A percentile compares a stretch with the other conserved stretches of the same genome.
phyloP scores from a whole-genome alignment of 2,113 vertebrate genomes.

The Mesoclemmys tuberculata region DNA sequence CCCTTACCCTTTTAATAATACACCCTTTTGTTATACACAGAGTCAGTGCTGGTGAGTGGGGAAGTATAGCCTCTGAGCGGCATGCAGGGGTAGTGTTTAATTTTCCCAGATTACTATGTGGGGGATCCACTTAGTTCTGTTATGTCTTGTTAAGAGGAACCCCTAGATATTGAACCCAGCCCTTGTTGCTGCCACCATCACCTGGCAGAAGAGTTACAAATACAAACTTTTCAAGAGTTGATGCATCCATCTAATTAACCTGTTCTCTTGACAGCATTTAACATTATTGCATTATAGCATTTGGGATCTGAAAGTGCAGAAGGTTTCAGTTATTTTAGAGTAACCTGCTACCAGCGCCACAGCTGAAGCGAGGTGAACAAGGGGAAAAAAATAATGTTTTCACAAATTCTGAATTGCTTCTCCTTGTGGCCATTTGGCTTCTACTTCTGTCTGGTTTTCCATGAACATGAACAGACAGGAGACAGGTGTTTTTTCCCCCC shows the following conservation, averaged over 20 bases:
- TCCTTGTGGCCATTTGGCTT: not conserved
- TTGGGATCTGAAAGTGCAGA: not conserved
- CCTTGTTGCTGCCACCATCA: too few species aligned
- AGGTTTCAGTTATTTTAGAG: not conserved
- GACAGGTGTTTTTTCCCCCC: not conserved
- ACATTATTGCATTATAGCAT: not conserved
- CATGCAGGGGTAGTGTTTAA: too few species aligned
- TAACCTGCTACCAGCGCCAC: not conserved
- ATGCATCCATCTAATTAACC: not conserved
- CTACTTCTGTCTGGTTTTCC: not conserved
- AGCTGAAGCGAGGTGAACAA: not conserved
- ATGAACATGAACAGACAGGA: not conserved
- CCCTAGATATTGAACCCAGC: too few species aligned
- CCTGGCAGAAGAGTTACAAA: too few species aligned
- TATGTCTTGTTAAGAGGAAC: too few species aligned
- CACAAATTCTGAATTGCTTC: not conserved
- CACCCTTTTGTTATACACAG: too few species aligned
- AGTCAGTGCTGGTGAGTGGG: too few species aligned
- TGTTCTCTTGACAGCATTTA: not conserved
- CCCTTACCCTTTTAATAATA: too few species aligned
- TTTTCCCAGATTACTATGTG: too few species aligned
- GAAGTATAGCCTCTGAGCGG: too few species aligned
- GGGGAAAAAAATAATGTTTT: not conserved
- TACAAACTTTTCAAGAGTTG: not conserved
- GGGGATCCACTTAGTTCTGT: too few species aligned